Percentiles rank a stretch among this genome's conserved stretches.
phyloP scores from a whole-genome alignment of 2,888 invertebrate genomes.

The Schizaphis graminum region DNA sequence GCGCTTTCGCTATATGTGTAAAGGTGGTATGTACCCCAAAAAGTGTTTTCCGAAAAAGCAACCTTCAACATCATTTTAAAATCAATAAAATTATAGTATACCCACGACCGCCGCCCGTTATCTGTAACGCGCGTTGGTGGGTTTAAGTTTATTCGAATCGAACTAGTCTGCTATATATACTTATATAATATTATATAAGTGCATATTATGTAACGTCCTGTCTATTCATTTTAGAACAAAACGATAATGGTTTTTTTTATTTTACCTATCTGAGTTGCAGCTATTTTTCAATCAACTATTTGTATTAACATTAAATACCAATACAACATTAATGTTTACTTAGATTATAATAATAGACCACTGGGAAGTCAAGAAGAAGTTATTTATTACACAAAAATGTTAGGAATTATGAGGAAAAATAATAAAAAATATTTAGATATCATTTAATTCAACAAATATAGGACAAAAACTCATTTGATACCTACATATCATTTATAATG shows the following conservation, averaged over 20 bases:
- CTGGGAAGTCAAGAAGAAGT: not conserved
- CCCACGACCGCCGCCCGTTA: not conserved
- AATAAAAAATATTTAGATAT: too few species aligned
- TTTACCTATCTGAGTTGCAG: not conserved
- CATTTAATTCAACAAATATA: too few species aligned
- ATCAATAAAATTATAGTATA: slow-evolving; percentile 26
- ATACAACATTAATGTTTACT: not conserved
- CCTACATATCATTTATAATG: too few species aligned
- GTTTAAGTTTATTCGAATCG: not conserved
- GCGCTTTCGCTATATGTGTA: not conserved
- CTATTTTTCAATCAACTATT: not conserved
- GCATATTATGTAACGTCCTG: not conserved
- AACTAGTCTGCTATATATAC: not conserved
- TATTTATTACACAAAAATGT: not conserved
- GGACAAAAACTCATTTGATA: too few species aligned
- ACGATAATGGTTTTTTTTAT: not conserved
- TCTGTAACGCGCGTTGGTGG: not conserved
- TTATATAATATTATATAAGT: not conserved
- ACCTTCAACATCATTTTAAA: not conserved
- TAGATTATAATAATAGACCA: not conserved
- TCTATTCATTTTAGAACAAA: not conserved
- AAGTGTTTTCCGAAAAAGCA: slow-evolving; percentile 5
- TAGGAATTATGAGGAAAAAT: too few species aligned
- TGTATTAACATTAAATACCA: not conserved
- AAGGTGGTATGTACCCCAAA: not conserved